Percentiles rank a stretch among this genome's conserved stretches.
These are phyloP conservation scores for Psix sp. DNA, from an alignment of 1,140 invertebrate genomes.

Conservation along the genomic window DNA sequence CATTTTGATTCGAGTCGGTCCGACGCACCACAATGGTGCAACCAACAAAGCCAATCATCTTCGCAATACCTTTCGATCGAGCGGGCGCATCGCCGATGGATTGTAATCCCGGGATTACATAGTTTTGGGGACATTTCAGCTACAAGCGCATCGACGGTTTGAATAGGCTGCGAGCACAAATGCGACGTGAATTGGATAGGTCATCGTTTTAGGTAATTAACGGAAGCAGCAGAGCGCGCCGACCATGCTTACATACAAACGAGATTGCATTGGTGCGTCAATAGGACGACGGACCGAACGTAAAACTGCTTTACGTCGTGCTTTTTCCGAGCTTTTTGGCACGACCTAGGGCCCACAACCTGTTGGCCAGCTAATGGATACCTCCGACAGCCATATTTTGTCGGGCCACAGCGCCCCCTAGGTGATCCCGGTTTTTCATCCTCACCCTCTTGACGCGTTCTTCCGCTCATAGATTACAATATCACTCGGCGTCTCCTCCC, in stretches of 20 bases:
- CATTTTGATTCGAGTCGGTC: slow-evolving; percentile 74
- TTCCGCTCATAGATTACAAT: slow-evolving; percentile 77
- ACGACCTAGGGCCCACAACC: no score
- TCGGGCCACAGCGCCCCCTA: slow-evolving; percentile 71
- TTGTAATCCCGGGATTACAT: slow-evolving; percentile 59
- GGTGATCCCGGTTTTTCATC: slow-evolving; percentile 74
- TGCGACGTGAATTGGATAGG: slow-evolving; percentile 42
- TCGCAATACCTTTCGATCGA: slow-evolving; percentile 69
- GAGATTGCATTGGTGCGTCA: slow-evolving; percentile 28
- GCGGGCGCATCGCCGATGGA: slow-evolving; percentile 34
- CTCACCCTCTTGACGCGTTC: slow-evolving; percentile 66
- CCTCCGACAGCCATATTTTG: no score
- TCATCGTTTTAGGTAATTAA: slow-evolving; percentile 59
- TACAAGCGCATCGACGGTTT: slow-evolving; percentile 43
- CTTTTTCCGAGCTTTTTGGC: slow-evolving; percentile 16
- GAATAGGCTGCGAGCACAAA: slow-evolving; percentile 34
- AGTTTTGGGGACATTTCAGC: slow-evolving; percentile 51
- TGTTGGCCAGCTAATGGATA: no score
- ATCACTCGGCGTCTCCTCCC: slow-evolving; percentile 64
- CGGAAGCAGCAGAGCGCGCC: slow-evolving; percentile 32
- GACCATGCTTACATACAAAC: slow-evolving; percentile 36
- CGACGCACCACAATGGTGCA: slow-evolving; percentile 72
- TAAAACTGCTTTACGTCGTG: slow-evolving; percentile 32
- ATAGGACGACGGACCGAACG: slow-evolving; percentile 27
- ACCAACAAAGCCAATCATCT: slow-evolving; percentile 74